Conservation (phyloP, 1,140 invertebrate genomes). For the Drosophila cardini region DNA sequence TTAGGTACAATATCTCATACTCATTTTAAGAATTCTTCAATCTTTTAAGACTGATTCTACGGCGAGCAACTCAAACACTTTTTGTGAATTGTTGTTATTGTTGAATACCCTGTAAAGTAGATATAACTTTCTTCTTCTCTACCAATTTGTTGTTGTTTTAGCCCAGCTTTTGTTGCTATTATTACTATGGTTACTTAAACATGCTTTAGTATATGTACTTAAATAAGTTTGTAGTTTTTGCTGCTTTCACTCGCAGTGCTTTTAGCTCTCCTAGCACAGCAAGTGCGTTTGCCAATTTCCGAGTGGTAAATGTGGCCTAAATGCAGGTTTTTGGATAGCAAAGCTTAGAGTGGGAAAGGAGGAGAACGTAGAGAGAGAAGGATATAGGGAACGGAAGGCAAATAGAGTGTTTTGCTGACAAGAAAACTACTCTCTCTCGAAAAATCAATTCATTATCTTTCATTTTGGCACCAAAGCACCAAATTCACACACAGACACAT, state of each 20-base stretch:
- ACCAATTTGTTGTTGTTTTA: slow-evolving; percentile 7
- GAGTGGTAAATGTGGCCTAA: slow-evolving; percentile 24
- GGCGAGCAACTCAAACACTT: no score
- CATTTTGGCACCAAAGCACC: slow-evolving; percentile 55
- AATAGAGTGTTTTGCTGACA: slow-evolving; percentile 16
- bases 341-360: not conserved
- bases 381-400: not conserved
- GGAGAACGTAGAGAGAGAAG: not conserved
- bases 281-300: slow-evolving; percentile 45
- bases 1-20: no score
- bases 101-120: no score
- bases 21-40: no score
- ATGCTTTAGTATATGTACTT: slow-evolving; percentile 49
- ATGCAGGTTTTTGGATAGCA: not conserved
- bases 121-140: no score
- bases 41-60: no score
- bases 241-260: slow-evolving; percentile 22
- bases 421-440: slow-evolving; percentile 6
- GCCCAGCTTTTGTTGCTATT: slow-evolving; percentile 25
- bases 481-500: slow-evolving; percentile 33
- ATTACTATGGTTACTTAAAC: slow-evolving; percentile 39
- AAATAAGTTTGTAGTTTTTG: slow-evolving; percentile 40
- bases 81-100: no score
- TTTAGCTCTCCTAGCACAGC: slow-evolving; percentile 10
- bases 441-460: slow-evolving; percentile 81